Base-by-base conservation (phyloP, 2,797 vertebrate species). In the Gymnoscopelus braueri region DNA sequence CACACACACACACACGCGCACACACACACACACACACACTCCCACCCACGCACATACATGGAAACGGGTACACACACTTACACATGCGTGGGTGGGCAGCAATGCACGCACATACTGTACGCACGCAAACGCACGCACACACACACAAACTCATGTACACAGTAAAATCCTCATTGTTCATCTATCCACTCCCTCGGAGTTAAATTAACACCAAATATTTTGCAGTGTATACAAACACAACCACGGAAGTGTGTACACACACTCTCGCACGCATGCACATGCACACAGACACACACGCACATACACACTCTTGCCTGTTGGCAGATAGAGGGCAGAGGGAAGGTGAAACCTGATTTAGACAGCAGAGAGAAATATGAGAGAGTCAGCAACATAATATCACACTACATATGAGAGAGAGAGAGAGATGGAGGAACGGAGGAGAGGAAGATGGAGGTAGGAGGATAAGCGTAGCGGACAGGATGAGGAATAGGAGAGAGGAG, bases 301-400 rank as follows among this genome's bases (percentile, higher is more conserved):
- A 10, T 49, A 63, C 4, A 57, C 24, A 68, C 0, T 64, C 15
- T 15, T 49, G 69, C 55, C 48, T 56, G 5, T 54, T 63, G 72
- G 32, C 68, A 73, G 57, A 65, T 12, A 61, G 59, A 61, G 61
- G 61, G 61, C 61, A 63, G 23, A 15, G 19, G 49, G 61, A 63
- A 51, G 61, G 61, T 63, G 61, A 62, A 71, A 63, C 35, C 29
- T 63, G 48, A 79, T 65, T 80, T 65, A 60, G 35, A 72, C 66
- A 65, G 69, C 26, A 71, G 63, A 62, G 23, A 70, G 44, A 74
- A 78, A 83, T 72, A 69, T 65, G 58, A 75, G 74, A 26, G 55
- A 47, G 62, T 85, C 75, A 84, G 79, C 70, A 67, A 66, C 52
- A 74, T 15, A 35, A 9, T 0, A 49, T 11, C 61, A 11, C n/a